Percentiles rank a stretch among this genome's conserved stretches.
phyloP scores from a whole-genome alignment of 2,113 vertebrate species.

The Acanthochromis polyacanthus region DNA sequence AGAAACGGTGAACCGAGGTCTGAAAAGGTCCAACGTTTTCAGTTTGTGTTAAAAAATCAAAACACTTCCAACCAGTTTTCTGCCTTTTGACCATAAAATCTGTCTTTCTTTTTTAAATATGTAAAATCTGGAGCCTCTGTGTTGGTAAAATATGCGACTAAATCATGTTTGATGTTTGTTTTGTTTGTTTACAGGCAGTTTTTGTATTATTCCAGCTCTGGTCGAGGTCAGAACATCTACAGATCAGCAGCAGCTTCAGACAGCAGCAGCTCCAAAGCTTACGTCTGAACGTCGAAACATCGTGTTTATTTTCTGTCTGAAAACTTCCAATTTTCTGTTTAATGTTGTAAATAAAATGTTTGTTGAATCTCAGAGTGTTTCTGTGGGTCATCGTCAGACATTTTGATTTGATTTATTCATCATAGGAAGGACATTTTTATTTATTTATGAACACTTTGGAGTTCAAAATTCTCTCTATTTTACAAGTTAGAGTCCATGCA shows the following conservation, averaged over 20 bases:
- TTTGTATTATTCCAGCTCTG: slow-evolving; percentile 54
- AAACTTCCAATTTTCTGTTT: neutral
- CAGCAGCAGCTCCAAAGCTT: slow-evolving; percentile 72
- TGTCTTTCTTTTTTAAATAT: no score
- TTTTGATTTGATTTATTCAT: slow-evolving; percentile 12
- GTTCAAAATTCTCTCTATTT: no score
- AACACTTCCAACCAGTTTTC: no score
- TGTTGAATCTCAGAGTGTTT: neutral
- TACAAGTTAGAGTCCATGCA: neutral
- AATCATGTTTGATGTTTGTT: no score
- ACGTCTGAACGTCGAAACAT: slow-evolving; percentile 56
- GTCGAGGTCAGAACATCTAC: slow-evolving; percentile 74
- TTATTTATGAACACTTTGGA: no score
- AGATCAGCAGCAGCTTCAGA: slow-evolving; percentile 56
- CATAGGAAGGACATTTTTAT: neutral
- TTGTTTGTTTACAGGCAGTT: slow-evolving; percentile 63
- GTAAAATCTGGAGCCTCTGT: no score
- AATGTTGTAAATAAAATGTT: neutral
- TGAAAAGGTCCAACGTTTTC: no score
- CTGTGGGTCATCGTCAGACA: rapidly evolving
- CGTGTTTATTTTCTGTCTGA: neutral
- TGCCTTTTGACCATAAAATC: no score
- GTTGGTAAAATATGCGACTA: no score
- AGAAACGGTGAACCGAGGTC: neutral
- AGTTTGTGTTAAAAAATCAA: no score